Percentiles rank a stretch among this genome's conserved stretches.
Conservation (phyloP, 2,113 vertebrate species). For the Sylvilagus bachmani region DNA sequence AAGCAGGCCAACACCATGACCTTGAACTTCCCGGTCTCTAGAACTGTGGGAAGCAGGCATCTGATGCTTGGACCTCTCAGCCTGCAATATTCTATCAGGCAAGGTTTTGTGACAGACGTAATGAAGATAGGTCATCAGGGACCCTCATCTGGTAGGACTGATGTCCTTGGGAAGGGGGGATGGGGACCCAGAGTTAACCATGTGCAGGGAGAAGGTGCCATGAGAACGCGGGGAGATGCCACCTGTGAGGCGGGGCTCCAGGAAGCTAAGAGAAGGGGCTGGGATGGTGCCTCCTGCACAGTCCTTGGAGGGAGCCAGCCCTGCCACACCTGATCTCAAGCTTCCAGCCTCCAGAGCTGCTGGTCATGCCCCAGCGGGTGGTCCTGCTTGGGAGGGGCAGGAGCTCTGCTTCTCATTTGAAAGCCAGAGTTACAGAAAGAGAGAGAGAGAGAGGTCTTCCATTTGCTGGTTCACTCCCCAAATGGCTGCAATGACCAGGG, state of each 20-base stretch:
- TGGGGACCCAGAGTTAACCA: not conserved
- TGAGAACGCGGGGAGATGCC: not conserved
- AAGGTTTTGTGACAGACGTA: not conserved
- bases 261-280: too few species aligned
- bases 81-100: not conserved
- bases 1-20: accelerated
- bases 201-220: not conserved
- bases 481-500: too few species aligned
- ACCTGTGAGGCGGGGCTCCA: not conserved
- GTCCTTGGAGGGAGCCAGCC: not conserved
- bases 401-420: too few species aligned
- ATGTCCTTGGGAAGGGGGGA: not conserved
- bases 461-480: too few species aligned
- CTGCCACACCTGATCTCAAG: not conserved
- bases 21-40: not conserved
- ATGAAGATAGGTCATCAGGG: not conserved
- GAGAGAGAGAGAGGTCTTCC: too few species aligned
- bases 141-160: not conserved
- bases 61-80: not conserved
- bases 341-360: not conserved
- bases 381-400: too few species aligned
- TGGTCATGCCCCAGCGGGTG: not conserved
- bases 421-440: too few species aligned
- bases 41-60: not conserved
- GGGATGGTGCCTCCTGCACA: too few species aligned